Base-by-base conservation (phyloP, 2,113 vertebrate genomes). In the Sinosuthora webbiana region DNA sequence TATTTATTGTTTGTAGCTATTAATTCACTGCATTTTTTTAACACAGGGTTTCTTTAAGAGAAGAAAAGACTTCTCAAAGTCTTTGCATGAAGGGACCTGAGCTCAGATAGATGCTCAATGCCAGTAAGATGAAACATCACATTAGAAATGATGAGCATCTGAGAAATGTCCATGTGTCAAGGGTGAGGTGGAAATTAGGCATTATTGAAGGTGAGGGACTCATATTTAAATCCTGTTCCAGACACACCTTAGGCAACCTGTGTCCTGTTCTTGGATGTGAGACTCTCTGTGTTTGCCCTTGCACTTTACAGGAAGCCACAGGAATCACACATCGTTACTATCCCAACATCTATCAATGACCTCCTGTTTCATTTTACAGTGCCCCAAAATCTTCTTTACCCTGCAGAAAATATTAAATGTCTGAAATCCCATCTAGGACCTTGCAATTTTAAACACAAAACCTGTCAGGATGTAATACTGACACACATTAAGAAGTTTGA, bases 281-380 rank as follows among this genome's bases (percentile, higher is more conserved):
- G 71, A 59, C 59, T 69, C 50, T 42, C 47, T 63, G 18, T 59
- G 69, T 62, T 92, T 83, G 50, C 75, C 10, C 33, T 74, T 2
- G 1, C 35, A n/a, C 77, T 60, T 90, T 41, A 47, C n/a, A 53
- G 45, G 65, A 89, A 96, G 70, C 82, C 20, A 0, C 85, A 87
- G 89, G 85, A 95, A 94, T 83, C 41, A 42, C 89, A 85, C 63
- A 25, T 74, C 27, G 1, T 83, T 87, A 70, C 67, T 67, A 42
- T 85, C 68, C 71, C 59, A 83, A 47, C 59, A 70, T 63, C 53
- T 50, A 23, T 87, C 91, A 91, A 65, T 77, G 63, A 90, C 70
- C 62, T 93, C 71, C 85, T 95, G 85, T 77, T 88, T 92, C 68
- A 68, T 88, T 95, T 83, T 52, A 80, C 39, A 65, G 78, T 41